phyloP scores from a whole-genome alignment of 2,888 invertebrate species.

The Drosophila anomalata region DNA sequence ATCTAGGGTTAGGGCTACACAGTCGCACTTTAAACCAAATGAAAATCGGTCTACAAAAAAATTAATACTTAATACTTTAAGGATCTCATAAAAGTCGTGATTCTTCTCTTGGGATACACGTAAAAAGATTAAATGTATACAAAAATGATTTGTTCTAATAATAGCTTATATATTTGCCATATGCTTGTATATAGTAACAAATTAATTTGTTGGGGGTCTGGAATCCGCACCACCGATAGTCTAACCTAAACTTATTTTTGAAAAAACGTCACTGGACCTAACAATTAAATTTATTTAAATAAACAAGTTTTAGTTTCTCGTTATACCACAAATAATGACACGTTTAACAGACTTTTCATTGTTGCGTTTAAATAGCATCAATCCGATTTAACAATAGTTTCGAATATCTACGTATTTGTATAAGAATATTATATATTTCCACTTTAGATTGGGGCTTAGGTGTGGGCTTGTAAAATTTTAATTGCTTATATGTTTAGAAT shows the following conservation, averaged over 20 bases:
- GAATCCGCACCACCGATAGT: constrained; percentile 34
- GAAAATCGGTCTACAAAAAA: constrained; percentile 64
- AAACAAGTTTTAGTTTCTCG: constrained; percentile 57
- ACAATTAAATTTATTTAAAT: constrained; percentile 61
- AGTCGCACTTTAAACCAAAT: constrained; percentile 37
- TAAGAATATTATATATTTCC: constrained; percentile 25
- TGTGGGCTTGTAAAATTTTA: constrained; percentile 66
- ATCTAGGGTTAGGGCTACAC: constrained; percentile 2
- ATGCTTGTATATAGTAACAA: constrained; percentile 44
- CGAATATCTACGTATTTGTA: constrained; percentile 48
- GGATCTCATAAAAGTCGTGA: constrained; percentile 11
- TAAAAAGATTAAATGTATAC: constrained; percentile 66
- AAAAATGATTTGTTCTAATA: constrained; percentile 61
- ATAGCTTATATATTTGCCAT: constrained; percentile 56
- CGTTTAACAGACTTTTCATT: constrained; percentile 77
- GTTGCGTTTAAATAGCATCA: constrained; percentile 47
- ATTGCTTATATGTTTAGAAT: constrained; percentile 82
- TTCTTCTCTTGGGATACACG: constrained; percentile 34
- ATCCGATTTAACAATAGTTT: constrained; percentile 39
- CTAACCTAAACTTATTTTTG: constrained; percentile 43
- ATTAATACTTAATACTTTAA: constrained; percentile 69
- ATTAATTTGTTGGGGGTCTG: constrained; percentile 14
- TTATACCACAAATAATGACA: constrained; percentile 74
- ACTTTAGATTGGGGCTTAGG: constrained; percentile 34
- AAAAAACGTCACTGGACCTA: constrained; percentile 60